Evolutionary conservation across 2,113 vertebrate species (phyloP), one percentile per base, ranked within the genome.

Genomic region (Dinomys branickii): DNA sequence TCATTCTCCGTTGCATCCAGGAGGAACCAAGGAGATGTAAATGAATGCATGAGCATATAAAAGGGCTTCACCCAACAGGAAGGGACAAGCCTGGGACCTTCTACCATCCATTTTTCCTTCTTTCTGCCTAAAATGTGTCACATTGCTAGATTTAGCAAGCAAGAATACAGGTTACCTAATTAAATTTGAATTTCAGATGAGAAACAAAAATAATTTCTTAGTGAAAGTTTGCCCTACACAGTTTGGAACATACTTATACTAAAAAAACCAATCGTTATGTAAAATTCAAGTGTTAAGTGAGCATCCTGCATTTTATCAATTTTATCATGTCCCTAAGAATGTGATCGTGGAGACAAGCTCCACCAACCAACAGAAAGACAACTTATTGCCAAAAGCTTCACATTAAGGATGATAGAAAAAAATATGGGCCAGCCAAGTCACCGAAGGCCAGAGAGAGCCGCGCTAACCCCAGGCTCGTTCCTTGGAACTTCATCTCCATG

Each of bases 121-220:
- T 80, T 88, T 86, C 81, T 94, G 17, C 22, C 38, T 92, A 90
- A 24, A 85, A 69, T 88, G 54, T 58, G 33, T 92, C 81, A 81
- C 20, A 22, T 47, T 92, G 81, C 5, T 90, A 44, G 26, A 78
- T 78, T 92, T 90, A 56, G n/a, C 65, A 96, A 94, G 67, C 75
- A 56, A 80, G 91, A 92, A 73, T 56, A 80, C 1, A 83, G 28
- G n/a, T 65, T 50, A 26, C n/a, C 33, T 90, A 59, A 11, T 87
- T 92, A 87, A 73, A 94, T 83, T 78, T 80, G 20, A 86, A 90
- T 90, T 87, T 95, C 67, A 94, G 17, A 50, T 13, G 8, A 77
- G 50, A 47, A 50, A 11, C 10, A 71, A 52, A 80, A 65, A 88
- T n/a, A 88, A 87, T 17, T 22, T 82, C 93, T 95, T 67, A 77